These are phyloP conservation scores for Mesocricetus auratus DNA, from an alignment of 2,113 vertebrate species.

Conservation along the genomic window DNA sequence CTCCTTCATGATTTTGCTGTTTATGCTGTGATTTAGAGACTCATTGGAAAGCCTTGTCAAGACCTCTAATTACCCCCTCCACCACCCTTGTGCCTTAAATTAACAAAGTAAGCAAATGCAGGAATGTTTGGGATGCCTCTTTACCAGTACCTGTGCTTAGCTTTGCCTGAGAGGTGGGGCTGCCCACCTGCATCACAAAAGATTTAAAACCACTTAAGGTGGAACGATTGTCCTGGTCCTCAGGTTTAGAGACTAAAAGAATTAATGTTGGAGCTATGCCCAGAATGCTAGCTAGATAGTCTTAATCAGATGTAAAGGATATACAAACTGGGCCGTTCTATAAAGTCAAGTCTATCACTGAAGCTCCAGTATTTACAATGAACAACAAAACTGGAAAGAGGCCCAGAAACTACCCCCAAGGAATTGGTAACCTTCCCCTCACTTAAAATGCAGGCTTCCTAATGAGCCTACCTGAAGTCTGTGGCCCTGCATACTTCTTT, in stretches of 20 bases:
- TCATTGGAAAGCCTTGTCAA: slow-evolving; percentile 14
- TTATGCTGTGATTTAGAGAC: not conserved
- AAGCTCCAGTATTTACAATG: slow-evolving; percentile 1
- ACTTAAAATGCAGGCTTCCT: slow-evolving; percentile 36
- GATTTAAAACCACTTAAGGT: not conserved
- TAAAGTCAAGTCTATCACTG: slow-evolving; percentile 7
- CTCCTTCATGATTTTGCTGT: not conserved
- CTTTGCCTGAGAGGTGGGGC: not conserved
- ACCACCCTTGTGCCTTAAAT: not conserved
- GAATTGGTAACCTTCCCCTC: not conserved
- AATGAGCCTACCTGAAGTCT: not conserved
- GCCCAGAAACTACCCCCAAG: not conserved
- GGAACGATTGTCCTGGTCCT: not conserved
- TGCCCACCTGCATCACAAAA: not conserved
- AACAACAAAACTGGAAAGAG: not conserved
- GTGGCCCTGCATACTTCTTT: not conserved
- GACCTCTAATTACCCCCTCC: not conserved
- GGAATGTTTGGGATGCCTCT: not conserved
- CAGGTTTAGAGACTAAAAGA: not conserved
- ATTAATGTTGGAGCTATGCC: not conserved
- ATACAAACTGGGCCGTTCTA: slow-evolving; percentile 5
- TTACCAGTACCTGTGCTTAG: not conserved
- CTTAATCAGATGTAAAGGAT: slow-evolving; percentile 11
- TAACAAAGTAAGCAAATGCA: not conserved
- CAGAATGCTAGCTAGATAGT: not conserved